phyloP scores from a whole-genome alignment of 2,113 vertebrate species.

The Haplotaxodon microlepis region DNA sequence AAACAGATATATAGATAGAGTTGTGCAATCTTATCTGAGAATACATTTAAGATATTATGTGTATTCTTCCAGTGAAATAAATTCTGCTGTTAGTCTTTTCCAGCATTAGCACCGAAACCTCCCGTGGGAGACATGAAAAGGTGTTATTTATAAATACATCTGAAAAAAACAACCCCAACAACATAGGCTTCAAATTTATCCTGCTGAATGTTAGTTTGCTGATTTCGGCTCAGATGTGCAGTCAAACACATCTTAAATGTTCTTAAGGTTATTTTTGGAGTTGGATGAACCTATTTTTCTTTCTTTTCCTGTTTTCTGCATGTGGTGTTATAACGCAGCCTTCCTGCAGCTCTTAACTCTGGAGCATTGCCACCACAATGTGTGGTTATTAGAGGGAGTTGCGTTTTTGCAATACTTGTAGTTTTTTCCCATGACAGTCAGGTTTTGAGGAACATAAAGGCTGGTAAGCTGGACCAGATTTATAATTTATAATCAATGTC shows the following conservation, averaged over 20 bases:
- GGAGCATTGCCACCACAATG: not conserved
- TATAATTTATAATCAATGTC: not conserved
- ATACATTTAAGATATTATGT: not conserved
- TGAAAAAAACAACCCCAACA: not conserved
- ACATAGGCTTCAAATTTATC: not conserved
- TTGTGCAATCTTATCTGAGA: not conserved
- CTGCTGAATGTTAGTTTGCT: not conserved
- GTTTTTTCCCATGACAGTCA: not conserved
- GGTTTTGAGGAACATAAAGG: not conserved
- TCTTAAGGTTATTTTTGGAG: conserved; percentile 39
- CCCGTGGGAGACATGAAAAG: not conserved
- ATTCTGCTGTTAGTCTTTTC: not conserved
- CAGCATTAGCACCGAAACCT: conserved; percentile 14
- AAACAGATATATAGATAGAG: not conserved
- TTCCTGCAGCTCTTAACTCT: not conserved
- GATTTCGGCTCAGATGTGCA: not conserved
- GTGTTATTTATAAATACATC: conserved; percentile 22
- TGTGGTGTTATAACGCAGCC: not conserved
- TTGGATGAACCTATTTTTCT: not conserved
- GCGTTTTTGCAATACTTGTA: not conserved
- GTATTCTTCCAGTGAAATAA: not conserved
- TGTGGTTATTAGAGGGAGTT: not conserved
- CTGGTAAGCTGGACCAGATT: not conserved
- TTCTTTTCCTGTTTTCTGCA: not conserved
- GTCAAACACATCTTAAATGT: not conserved